phyloP scores from a whole-genome alignment of 1,140 invertebrate species.

The Oreohelix idahoensis region DNA sequence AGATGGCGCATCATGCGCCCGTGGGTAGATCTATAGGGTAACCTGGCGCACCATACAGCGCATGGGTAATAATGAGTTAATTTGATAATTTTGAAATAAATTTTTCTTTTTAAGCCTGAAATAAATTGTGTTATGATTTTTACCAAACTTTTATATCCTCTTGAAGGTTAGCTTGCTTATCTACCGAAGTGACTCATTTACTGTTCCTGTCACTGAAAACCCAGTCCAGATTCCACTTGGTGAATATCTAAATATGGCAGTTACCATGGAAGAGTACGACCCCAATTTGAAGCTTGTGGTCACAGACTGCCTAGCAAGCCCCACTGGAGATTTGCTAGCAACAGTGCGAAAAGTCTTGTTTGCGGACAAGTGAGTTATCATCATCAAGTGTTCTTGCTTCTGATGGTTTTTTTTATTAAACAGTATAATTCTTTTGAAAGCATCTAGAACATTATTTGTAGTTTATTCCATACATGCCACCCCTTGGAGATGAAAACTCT shows the following conservation, averaged over 20 bases:
- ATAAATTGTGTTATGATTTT: neutral
- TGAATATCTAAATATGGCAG: conserved; percentile 60
- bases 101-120: neutral
- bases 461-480: too few species aligned
- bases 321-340: conserved; percentile 42
- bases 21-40: too few species aligned
- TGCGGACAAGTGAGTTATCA: conserved; percentile 51
- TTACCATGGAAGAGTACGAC: conserved; percentile 53
- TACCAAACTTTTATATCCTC: neutral
- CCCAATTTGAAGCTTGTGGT: conserved; percentile 61
- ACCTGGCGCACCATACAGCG: too few species aligned
- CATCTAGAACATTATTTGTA: too few species aligned
- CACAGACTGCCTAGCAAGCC: conserved; percentile 55
- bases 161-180: conserved; percentile 28
- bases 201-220: conserved; percentile 34
- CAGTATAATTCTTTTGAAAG: too few species aligned
- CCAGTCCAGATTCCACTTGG: conserved; percentile 56
- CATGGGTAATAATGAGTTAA: too few species aligned
- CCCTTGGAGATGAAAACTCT: too few species aligned
- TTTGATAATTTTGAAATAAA: neutral
- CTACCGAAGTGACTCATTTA: conserved; percentile 52
- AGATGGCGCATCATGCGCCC: too few species aligned
- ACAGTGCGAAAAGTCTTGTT: conserved; percentile 51
- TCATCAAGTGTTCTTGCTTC: neutral
- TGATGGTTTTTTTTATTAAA: too few species aligned